phyloP scores from a whole-genome alignment of 2,113 vertebrate species.

The Phycodurus eques region DNA sequence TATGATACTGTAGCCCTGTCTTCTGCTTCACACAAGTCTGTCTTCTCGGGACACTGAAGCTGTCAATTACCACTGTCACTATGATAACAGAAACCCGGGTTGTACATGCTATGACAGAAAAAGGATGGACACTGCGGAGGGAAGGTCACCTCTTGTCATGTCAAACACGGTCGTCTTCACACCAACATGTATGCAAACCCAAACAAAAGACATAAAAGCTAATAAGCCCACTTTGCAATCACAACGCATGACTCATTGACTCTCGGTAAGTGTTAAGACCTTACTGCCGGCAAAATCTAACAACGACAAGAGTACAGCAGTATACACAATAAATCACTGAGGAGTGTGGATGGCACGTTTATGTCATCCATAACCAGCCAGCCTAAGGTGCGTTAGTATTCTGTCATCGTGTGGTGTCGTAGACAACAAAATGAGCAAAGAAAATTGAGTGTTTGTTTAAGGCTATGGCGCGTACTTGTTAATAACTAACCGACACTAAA shows the following conservation, averaged over 20 bases:
- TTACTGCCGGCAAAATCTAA: conserved; percentile 54
- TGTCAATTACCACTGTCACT: conserved; percentile 64
- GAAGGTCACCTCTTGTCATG: conserved; percentile 71
- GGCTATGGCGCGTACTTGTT: neutral
- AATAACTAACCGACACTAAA: neutral
- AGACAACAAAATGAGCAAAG: conserved; percentile 11
- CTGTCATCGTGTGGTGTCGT: conserved; percentile 50
- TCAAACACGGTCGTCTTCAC: conserved; percentile 43
- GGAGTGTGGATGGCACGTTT: conserved; percentile 51
- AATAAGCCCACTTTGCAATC: conserved; percentile 2
- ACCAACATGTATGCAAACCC: conserved; percentile 11
- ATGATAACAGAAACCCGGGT: conserved; percentile 59
- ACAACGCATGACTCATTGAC: conserved; percentile 40
- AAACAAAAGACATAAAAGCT: conserved; percentile 4
- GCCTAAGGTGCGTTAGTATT: conserved; percentile 52
- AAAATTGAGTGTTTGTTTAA: neutral
- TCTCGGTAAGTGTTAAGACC: conserved; percentile 45
- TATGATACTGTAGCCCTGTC: conserved; percentile 14
- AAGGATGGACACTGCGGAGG: conserved; percentile 50
- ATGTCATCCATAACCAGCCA: conserved; percentile 55
- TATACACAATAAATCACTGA: conserved; percentile 47
- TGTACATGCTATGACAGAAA: conserved; percentile 49
- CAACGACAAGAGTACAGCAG: conserved; percentile 30
- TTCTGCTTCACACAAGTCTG: conserved; percentile 54
- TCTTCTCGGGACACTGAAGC: conserved; percentile 46